These are phyloP conservation scores for Dynastes grantii DNA, from an alignment of 2,888 invertebrate genomes.

Conservation along the genomic window DNA sequence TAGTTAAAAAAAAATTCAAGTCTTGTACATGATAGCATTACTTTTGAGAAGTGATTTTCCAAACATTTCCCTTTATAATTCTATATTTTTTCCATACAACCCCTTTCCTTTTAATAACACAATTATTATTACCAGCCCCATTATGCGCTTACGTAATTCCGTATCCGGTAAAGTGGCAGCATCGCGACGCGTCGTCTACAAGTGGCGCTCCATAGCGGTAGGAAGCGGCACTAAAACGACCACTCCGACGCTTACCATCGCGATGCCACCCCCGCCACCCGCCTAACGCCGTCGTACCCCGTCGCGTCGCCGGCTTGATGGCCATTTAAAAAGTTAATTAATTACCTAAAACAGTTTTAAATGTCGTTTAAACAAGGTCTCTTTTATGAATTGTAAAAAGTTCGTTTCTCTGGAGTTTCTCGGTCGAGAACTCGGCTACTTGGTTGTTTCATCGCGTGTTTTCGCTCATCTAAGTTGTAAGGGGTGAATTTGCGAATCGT, in stretches of 20 bases:
- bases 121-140: constrained; percentile 5
- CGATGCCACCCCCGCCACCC: constrained; percentile 52
- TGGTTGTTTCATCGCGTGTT: background rate
- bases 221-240: constrained; percentile 58
- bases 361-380: constrained; percentile 53
- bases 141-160: constrained; percentile 51
- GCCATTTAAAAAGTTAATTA: constrained; percentile 69
- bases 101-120: too few species aligned
- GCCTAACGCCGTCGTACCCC: constrained; percentile 54
- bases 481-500: background rate
- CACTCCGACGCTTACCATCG: constrained; percentile 48
- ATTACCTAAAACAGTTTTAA: constrained; percentile 67
- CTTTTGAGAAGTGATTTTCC: too few species aligned
- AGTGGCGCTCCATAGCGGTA: constrained; percentile 66
- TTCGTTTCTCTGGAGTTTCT: constrained; percentile 36
- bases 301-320: constrained; percentile 55
- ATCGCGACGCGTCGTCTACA: constrained; percentile 67
- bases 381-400: constrained; percentile 55
- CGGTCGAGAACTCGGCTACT: constrained; percentile 1
- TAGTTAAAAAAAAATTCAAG: too few species aligned
- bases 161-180: constrained; percentile 57
- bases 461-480: background rate
- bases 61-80: too few species aligned
- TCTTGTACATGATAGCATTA: too few species aligned
- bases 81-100: background rate